Conservation (phyloP, 2,797 vertebrate species). For the Cynodonichthys magdalenae region DNA sequence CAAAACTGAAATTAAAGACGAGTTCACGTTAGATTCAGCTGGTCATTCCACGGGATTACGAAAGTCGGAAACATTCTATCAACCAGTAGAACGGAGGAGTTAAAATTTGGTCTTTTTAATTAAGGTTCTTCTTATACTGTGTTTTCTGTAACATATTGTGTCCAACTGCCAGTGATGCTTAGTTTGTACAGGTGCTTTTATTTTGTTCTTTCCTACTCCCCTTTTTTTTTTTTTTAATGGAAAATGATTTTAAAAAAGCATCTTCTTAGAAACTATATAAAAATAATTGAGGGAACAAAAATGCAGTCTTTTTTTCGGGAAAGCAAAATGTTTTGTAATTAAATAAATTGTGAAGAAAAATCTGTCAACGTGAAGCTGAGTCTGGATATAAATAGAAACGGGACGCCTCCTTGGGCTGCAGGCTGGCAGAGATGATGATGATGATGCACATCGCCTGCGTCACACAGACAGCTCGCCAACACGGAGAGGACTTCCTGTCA, state of each 20-base stretch:
- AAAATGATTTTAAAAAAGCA: too few relatives aligned
- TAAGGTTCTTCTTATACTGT: too few relatives aligned
- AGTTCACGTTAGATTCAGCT: not conserved
- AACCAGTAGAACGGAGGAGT: too few relatives aligned
- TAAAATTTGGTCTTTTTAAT: too few relatives aligned
- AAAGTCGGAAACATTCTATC: too few relatives aligned
- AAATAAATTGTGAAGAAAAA: not conserved
- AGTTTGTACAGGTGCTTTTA: too few relatives aligned
- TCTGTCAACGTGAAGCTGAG: not conserved
- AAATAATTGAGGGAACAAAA: too few relatives aligned
- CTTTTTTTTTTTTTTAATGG: too few relatives aligned
- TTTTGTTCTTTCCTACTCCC: not conserved
- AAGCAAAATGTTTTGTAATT: not conserved
- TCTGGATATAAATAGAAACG: constrained; percentile 18
- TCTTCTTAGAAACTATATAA: not conserved
- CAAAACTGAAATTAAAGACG: not conserved
- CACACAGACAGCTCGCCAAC: constrained; percentile 1
- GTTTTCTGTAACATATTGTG: too few relatives aligned
- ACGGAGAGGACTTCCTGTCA: constrained; percentile 1
- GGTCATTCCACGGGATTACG: not conserved
- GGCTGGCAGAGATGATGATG: constrained; percentile 1
- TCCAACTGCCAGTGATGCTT: too few relatives aligned
- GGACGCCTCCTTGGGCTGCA: constrained; percentile 14
- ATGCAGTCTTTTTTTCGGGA: too few relatives aligned
- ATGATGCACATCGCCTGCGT: constrained; percentile 7